Evolutionary conservation across 1,140 invertebrate species (phyloP).

Genomic region (Alviniconcha marisindica): DNA sequence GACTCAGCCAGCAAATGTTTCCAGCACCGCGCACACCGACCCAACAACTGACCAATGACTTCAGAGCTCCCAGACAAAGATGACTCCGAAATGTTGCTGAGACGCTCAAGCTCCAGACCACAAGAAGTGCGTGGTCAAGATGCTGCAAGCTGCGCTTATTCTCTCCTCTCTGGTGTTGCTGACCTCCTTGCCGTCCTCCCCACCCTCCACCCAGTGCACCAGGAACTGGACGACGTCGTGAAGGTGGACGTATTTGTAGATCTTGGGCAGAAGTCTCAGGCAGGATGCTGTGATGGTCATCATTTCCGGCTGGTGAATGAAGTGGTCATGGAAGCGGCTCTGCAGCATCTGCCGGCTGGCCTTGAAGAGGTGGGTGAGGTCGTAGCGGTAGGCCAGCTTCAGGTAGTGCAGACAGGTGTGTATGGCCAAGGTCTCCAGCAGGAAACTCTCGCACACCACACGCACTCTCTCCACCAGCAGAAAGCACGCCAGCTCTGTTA

Average conservation of each 20-base stretch:
- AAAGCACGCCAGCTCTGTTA: constrained; percentile 37
- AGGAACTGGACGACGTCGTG: constrained; percentile 1
- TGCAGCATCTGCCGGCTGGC: constrained; percentile 1
- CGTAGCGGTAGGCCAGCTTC: constrained; percentile 30
- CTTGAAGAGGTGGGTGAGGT: constrained; percentile 14
- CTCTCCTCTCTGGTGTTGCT: neutral
- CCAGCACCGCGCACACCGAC: neutral
- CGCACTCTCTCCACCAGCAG: constrained; percentile 41
- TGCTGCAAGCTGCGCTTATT: neutral
- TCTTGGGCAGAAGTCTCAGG: constrained; percentile 6
- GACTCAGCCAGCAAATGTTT: no score
- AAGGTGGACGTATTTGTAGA: neutral
- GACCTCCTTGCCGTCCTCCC: neutral
- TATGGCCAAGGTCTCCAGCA: constrained; percentile 25
- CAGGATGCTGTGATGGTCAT: constrained; percentile 18
- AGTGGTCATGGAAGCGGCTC: constrained; percentile 44
- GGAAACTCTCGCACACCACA: constrained; percentile 19
- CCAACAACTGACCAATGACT: neutral
- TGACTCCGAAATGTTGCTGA: no score
- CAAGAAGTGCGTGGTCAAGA: no score
- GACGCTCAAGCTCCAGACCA: no score
- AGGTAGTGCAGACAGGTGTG: constrained; percentile 35
- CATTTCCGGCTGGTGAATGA: constrained; percentile 36
- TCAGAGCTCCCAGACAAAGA: neutral
- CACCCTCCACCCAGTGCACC: neutral